phyloP scores from a whole-genome alignment of 1,140 invertebrate genomes.

The Drosophila erecta region DNA sequence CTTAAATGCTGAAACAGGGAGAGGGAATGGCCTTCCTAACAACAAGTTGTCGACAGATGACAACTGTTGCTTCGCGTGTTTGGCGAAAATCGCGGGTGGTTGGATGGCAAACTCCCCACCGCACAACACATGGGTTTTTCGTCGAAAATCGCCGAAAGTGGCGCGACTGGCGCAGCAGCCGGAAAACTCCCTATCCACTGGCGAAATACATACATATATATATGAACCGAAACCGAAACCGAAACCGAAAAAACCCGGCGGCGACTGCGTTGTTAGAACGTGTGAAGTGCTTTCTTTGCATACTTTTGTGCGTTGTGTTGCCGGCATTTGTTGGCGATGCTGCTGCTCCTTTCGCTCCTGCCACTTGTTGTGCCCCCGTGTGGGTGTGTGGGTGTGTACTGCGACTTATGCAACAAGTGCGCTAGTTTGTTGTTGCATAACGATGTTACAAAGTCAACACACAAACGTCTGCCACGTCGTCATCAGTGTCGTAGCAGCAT shows the following conservation, averaged over 20 bases:
- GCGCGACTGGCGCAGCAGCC: conserved; percentile 47
- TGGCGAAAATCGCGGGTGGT: conserved; percentile 2
- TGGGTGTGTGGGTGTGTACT: conserved; percentile 17
- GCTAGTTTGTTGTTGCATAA: conserved; percentile 73
- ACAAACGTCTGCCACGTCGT: conserved; percentile 72
- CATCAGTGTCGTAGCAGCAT: conserved; percentile 53
- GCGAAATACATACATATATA: conserved; percentile 4
- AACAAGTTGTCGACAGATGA: conserved; percentile 70
- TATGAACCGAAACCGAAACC: not conserved
- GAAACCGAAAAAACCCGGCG: conserved; percentile 17
- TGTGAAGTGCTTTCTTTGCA: conserved; percentile 78
- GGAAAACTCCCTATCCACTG: conserved; percentile 6
- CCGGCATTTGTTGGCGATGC: conserved; percentile 19
- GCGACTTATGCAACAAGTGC: conserved; percentile 77
- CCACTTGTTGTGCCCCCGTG: conserved; percentile 62
- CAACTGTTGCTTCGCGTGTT: conserved; percentile 66
- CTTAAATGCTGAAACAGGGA: not conserved
- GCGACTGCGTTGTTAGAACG: conserved; percentile 71
- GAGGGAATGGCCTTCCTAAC: conserved; percentile 22
- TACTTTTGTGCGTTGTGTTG: conserved; percentile 75
- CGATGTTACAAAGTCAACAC: conserved; percentile 80
- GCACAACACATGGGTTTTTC: conserved; percentile 29
- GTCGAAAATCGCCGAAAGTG: conserved; percentile 79
- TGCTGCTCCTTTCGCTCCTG: conserved; percentile 42
- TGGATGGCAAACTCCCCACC: not conserved